These are phyloP conservation scores for Drosophila parabipectinata DNA, from an alignment of 1,140 invertebrate genomes.

Conservation along the genomic window DNA sequence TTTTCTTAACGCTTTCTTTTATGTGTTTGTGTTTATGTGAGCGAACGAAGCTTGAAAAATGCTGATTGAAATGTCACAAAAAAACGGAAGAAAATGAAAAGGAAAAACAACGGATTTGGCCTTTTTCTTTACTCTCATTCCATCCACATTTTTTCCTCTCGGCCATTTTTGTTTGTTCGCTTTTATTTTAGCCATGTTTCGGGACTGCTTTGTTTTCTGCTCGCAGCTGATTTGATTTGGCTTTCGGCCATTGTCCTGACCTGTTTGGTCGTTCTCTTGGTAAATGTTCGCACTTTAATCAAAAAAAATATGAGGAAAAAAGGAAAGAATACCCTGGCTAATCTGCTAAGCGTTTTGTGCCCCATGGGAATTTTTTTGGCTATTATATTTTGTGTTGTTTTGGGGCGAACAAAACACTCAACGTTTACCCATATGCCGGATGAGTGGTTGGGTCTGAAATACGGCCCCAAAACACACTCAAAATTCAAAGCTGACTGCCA, in stretches of 20 bases:
- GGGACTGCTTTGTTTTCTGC: constrained; percentile 34
- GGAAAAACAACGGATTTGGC: constrained; percentile 32
- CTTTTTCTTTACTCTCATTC: constrained; percentile 30
- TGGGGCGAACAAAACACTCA: constrained; percentile 53
- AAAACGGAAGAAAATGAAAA: constrained; percentile 18
- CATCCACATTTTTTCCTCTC: constrained; percentile 14
- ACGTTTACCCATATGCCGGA: constrained; percentile 53
- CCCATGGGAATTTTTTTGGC: constrained; percentile 48
- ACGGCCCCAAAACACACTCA: not conserved
- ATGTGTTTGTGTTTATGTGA: constrained; percentile 38
- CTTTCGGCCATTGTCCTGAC: constrained; percentile 54
- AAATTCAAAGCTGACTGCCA: constrained; percentile 4
- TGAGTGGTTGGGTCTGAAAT: constrained; percentile 3
- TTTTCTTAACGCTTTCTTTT: constrained; percentile 73
- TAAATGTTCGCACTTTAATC: constrained; percentile 77
- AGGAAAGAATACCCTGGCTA: constrained; percentile 43
- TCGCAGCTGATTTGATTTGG: constrained; percentile 70
- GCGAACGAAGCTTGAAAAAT: constrained; percentile 50
- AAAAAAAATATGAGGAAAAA: constrained; percentile 41
- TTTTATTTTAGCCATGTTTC: constrained; percentile 56
- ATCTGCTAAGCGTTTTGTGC: constrained; percentile 66
- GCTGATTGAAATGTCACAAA: constrained; percentile 69
- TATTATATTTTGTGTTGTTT: constrained; percentile 18
- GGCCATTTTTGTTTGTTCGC: constrained; percentile 53
- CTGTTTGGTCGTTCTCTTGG: constrained; percentile 24